phyloP scores from a whole-genome alignment of 2,113 vertebrate genomes.

The Oncorhynchus keta region DNA sequence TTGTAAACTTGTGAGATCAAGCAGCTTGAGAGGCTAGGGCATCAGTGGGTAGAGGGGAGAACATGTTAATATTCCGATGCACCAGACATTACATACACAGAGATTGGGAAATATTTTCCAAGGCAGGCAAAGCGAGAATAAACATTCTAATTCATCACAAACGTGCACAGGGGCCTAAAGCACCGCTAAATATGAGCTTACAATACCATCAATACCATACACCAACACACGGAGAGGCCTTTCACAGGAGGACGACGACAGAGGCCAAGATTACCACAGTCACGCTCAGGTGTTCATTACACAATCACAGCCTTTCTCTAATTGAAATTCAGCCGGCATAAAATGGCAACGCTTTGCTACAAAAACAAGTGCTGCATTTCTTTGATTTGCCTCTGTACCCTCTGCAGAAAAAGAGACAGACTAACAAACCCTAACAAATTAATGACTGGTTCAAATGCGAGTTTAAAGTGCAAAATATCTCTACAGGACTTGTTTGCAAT shows the following conservation, averaged over 20 bases:
- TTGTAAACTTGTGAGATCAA: too few relatives aligned
- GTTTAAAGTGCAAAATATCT: not conserved
- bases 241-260: constrained; percentile 17
- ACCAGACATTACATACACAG: constrained; percentile 58
- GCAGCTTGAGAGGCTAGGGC: not conserved
- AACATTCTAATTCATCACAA: constrained; percentile 66
- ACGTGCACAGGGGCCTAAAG: constrained; percentile 56
- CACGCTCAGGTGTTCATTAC: constrained; percentile 43
- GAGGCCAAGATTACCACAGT: constrained; percentile 26
- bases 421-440: not conserved
- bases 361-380: not conserved
- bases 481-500: not conserved
- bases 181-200: constrained; percentile 49
- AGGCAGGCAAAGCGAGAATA: constrained; percentile 68
- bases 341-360: constrained; percentile 1
- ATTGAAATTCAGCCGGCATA: constrained; percentile 33
- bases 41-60: constrained; percentile 50
- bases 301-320: constrained; percentile 19
- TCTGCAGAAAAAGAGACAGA: not conserved
- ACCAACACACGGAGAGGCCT: constrained; percentile 23
- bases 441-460: not conserved
- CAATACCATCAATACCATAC: constrained; percentile 28
- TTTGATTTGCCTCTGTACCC: not conserved
- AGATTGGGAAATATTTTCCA: constrained; percentile 61
- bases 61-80: constrained; percentile 67